phyloP scores from a whole-genome alignment of 1,140 invertebrate species.

The Solenopsis invicta region DNA sequence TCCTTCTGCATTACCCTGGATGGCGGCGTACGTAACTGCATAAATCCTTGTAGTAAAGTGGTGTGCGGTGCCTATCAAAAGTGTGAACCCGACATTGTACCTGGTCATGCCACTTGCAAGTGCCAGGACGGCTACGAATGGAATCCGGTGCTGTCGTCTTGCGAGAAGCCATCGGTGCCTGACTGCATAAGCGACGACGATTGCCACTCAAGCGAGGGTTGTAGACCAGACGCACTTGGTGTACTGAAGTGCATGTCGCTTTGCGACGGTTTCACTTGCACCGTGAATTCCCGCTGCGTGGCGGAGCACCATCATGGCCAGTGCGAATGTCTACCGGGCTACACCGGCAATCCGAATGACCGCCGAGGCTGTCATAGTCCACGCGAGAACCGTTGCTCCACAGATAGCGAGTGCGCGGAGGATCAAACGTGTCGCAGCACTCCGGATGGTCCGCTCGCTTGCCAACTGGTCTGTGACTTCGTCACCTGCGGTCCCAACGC shows the following conservation, averaged over 20 bases:
- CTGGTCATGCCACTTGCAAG: conserved; percentile 91
- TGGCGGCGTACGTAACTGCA: conserved; percentile 90
- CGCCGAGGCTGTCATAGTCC: conserved; percentile 93
- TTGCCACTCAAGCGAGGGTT: conserved; percentile 90
- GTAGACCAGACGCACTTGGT: conserved; percentile 93
- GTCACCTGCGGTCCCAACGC: conserved; percentile 94
- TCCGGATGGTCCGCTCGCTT: conserved; percentile 84
- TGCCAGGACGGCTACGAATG: conserved; percentile 93
- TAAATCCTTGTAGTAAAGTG: conserved; percentile 92
- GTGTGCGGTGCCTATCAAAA: conserved; percentile 94
- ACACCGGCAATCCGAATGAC: conserved; percentile 95
- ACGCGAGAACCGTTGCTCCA: conserved; percentile 91
- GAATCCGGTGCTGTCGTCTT: conserved; percentile 93
- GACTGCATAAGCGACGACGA: conserved; percentile 92
- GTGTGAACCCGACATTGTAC: conserved; percentile 89
- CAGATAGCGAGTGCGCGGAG: conserved; percentile 93
- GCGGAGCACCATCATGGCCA: conserved; percentile 91
- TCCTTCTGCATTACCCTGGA: conserved; percentile 88
- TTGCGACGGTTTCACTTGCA: conserved; percentile 93
- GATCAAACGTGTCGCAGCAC: conserved; percentile 90
- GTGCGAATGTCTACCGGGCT: conserved; percentile 94
- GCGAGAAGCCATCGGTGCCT: conserved; percentile 94
- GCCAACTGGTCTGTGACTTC: conserved; percentile 92
- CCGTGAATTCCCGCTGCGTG: conserved; percentile 93
- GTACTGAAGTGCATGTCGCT: conserved; percentile 93